These are phyloP conservation scores for Diloba caeruleocephala DNA, from an alignment of 2,888 invertebrate genomes.

Conservation along the genomic window DNA sequence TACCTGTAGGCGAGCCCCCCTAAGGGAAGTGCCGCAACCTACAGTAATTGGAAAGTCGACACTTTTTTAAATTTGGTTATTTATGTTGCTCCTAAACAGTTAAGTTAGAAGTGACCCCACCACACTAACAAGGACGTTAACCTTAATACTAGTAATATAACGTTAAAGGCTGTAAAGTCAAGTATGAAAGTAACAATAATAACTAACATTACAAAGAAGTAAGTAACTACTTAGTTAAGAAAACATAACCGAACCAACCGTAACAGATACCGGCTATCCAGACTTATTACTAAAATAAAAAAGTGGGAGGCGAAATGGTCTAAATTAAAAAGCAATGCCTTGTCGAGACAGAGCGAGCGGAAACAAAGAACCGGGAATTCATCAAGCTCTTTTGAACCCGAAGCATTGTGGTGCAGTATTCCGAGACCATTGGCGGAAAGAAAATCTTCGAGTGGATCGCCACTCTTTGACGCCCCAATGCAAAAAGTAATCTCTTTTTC, in stretches of 20 bases:
- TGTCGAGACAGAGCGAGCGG: constrained; percentile 83
- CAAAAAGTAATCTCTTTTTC: constrained; percentile 79
- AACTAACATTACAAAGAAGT: too few species aligned
- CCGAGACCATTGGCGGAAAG: constrained; percentile 82
- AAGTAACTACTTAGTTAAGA: constrained; percentile 17
- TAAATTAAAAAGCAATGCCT: constrained; percentile 88
- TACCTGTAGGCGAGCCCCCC: too few species aligned
- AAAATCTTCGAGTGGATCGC: constrained; percentile 83
- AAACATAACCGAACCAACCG: constrained; percentile 53
- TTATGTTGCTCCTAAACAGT: constrained; percentile 1
- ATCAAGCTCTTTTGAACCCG: constrained; percentile 87
- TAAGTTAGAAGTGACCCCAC: constrained; percentile 13
- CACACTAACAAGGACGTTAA: constrained; percentile 27
- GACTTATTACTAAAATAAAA: constrained; percentile 84
- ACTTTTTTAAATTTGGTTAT: too few species aligned
- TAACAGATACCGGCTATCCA: constrained; percentile 69
- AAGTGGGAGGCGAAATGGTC: constrained; percentile 78
- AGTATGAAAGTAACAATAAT: background rate
- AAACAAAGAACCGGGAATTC: constrained; percentile 87
- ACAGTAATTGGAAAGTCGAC: too few species aligned
- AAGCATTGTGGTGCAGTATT: constrained; percentile 81
- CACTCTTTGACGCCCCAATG: constrained; percentile 84
- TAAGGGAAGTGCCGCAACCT: too few species aligned
- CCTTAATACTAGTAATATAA: constrained; percentile 20
- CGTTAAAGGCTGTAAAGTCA: constrained; percentile 13